phyloP scores from a whole-genome alignment of 2,797 vertebrate species.

The Anguilla marmorata region DNA sequence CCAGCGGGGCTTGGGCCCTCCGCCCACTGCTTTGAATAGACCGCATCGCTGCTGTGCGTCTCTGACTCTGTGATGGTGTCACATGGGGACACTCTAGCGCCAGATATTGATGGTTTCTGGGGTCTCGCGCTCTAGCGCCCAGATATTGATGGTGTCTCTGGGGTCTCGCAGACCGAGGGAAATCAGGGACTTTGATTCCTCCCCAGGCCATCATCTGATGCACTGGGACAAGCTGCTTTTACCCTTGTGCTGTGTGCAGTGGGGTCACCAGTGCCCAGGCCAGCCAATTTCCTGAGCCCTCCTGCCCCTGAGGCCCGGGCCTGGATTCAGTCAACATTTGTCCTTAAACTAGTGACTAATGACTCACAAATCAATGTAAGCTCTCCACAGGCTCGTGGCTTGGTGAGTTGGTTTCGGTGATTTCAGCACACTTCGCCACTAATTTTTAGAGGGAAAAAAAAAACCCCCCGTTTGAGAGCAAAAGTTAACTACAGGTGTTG shows the following conservation, averaged over 20 bases:
- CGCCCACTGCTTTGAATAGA: not conserved
- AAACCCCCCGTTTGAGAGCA: not conserved
- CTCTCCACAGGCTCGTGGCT: not conserved
- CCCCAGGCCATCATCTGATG: not conserved
- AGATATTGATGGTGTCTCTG: no score
- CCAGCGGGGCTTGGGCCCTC: not conserved
- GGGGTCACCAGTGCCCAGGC: not conserved
- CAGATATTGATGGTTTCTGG: not conserved
- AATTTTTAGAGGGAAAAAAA: not conserved
- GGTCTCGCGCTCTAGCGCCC: not conserved
- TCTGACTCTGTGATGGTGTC: not conserved
- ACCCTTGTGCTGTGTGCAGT: not conserved
- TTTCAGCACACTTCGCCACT: not conserved
- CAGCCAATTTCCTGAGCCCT: not conserved
- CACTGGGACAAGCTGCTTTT: not conserved
- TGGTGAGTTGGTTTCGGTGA: not conserved
- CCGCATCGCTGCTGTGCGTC: not conserved
- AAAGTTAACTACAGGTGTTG: not conserved
- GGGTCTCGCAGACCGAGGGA: not conserved
- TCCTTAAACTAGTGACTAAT: not conserved
- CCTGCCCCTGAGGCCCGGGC: not conserved
- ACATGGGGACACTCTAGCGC: not conserved
- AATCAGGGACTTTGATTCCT: not conserved
- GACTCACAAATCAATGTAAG: not conserved
- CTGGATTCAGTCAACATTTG: not conserved